phyloP scores from a whole-genome alignment of 2,797 vertebrate species.

The Rhynchonycteris naso region DNA sequence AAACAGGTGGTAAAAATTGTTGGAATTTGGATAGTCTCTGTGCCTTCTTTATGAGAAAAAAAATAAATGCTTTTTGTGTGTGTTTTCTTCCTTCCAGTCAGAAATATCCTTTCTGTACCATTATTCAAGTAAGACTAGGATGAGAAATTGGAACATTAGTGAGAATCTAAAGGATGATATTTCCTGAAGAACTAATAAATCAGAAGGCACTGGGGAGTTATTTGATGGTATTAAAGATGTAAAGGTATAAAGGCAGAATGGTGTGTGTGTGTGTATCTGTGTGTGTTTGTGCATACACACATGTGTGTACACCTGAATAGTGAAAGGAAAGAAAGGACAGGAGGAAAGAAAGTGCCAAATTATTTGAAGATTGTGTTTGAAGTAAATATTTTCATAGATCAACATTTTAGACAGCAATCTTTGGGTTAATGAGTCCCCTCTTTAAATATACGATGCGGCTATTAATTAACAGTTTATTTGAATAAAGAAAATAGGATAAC shows the following conservation, averaged over 20 bases:
- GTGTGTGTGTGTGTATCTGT: too few species aligned
- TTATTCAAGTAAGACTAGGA: background rate
- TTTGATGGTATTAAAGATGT: background rate
- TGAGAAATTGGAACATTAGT: background rate
- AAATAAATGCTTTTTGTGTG: background rate
- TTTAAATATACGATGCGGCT: background rate
- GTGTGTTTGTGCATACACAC: too few species aligned
- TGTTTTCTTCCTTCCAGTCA: background rate
- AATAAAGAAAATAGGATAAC: background rate
- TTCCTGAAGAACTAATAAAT: background rate
- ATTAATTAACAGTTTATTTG: background rate
- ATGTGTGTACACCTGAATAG: background rate
- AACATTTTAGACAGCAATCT: background rate
- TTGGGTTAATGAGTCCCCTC: background rate
- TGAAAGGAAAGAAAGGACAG: fast-evolving
- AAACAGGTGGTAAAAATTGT: background rate
- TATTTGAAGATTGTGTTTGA: background rate
- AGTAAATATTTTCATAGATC: background rate
- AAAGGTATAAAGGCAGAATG: background rate
- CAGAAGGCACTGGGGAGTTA: background rate
- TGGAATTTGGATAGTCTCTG: background rate
- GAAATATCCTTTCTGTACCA: background rate
- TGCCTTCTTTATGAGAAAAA: background rate
- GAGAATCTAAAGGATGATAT: background rate
- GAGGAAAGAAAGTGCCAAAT: background rate